These are phyloP conservation scores for Pipra filicauda DNA, from an alignment of 2,113 vertebrate species.

Conservation along the genomic window DNA sequence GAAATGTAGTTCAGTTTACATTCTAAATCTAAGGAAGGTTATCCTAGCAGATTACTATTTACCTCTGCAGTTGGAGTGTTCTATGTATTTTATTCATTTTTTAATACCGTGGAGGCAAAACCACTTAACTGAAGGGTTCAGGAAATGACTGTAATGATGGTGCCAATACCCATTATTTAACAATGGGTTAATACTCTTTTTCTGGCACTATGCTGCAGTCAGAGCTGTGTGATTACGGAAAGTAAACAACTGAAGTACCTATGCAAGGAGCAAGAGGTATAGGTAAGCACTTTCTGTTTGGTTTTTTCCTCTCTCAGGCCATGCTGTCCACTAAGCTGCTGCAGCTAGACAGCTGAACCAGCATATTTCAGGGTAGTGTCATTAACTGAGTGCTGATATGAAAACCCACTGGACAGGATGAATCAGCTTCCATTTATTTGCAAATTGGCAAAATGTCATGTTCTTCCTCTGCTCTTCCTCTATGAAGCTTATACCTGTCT, in stretches of 20 bases:
- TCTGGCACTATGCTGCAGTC: background rate
- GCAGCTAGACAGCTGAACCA: conserved; percentile 30
- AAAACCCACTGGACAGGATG: conserved; percentile 20
- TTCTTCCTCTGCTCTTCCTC: background rate
- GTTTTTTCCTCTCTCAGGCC: background rate
- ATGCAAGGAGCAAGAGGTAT: background rate
- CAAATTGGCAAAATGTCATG: background rate
- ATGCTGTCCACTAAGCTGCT: background rate
- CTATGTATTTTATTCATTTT: background rate
- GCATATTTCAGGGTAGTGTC: conserved; percentile 20
- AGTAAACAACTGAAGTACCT: background rate
- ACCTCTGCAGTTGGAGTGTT: background rate
- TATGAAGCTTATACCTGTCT: background rate
- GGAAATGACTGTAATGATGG: background rate
- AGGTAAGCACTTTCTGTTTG: background rate
- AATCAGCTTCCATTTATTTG: conserved; percentile 50
- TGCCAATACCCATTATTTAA: background rate
- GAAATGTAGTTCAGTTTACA: background rate
- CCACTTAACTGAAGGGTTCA: background rate
- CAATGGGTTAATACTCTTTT: background rate
- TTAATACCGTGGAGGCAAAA: background rate
- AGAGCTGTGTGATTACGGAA: background rate
- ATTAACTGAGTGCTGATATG: background rate
- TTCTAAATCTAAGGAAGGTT: background rate
- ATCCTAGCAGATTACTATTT: background rate